These are phyloP conservation scores for Pachycephala philippinensis DNA, from an alignment of 2,113 vertebrate genomes.

Conservation along the genomic window DNA sequence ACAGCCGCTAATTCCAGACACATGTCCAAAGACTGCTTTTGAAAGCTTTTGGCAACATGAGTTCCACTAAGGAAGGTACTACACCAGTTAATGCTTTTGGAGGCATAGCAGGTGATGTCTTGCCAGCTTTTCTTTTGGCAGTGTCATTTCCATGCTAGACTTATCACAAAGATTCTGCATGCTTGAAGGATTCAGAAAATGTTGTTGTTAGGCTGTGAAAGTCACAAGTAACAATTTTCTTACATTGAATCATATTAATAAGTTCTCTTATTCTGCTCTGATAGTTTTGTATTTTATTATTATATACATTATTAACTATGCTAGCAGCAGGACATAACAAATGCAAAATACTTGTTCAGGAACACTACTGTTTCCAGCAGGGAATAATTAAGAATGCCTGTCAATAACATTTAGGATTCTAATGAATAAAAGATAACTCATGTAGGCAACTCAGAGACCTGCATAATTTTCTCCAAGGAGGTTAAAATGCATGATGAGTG, in stretches of 20 bases:
- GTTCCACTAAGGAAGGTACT: background rate
- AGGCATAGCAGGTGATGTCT: background rate
- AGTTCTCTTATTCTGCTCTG: constrained; percentile 24
- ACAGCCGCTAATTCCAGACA: background rate
- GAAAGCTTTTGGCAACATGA: background rate
- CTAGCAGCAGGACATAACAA: constrained; percentile 58
- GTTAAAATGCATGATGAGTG: constrained; percentile 33
- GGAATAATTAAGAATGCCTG: constrained; percentile 69
- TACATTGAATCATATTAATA: constrained; percentile 22
- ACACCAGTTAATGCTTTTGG: background rate
- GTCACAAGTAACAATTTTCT: constrained; percentile 17
- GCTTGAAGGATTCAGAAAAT: background rate
- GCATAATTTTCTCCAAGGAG: constrained; percentile 59
- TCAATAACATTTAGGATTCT: constrained; percentile 68
- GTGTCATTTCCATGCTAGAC: background rate
- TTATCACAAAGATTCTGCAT: background rate
- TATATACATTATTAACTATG: constrained; percentile 54
- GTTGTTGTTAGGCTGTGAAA: background rate
- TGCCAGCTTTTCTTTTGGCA: background rate
- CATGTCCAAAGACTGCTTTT: background rate
- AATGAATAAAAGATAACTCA: constrained; percentile 69
- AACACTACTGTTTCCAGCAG: constrained; percentile 49
- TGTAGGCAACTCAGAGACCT: constrained; percentile 1
- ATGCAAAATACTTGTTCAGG: constrained; percentile 61
- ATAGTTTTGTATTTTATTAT: constrained; percentile 49